Base-by-base conservation (phyloP, 2,888 invertebrate species). In the Sarcophaga caerulescens region DNA sequence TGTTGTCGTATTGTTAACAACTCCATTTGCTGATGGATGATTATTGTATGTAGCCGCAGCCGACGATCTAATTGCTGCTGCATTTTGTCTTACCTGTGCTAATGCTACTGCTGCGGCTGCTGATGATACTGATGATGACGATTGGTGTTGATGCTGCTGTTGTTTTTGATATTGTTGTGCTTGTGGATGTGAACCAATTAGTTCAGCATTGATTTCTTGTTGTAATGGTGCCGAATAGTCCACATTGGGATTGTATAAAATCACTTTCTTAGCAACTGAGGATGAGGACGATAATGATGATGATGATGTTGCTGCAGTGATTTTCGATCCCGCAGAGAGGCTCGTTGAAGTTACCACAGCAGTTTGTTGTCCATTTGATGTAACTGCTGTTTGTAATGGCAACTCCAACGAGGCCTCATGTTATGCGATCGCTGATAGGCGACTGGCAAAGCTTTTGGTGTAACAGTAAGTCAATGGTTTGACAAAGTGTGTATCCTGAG, bases 401-500 rank as follows among this genome's bases (percentile, higher is more conserved):
- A 93, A 92, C 93, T 95, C 95, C 95, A 95, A 94, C 95, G 95
- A 94, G 95, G 95, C 96, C 95, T 95, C 94, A 95, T 96, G 97
- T 97, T 97, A 97, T 96, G 97, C 97, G 96, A 96, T 96, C 95
- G 96, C 95, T 94, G 96, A 96, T 93, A 94, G 94, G 89, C 96
- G 94, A 93, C 95, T 95, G 92, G 94, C 94, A 78, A 94, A 94
- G 94, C 95, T 95, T 94, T 96, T 96, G 91, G 96, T 95, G 95
- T 96, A 97, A 94, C 97, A 97, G 93, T 96, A 96, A 88, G 95
- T 94, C 91, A 99, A 94, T 77, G 98, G 97, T 94, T 98, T 98
- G 89, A 98, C 98, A 94, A 99, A 99, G 94, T 99, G 99, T 81
- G 97, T 97, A 94, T 99, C 99, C 90, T 96, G 95, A 77, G 96